These are phyloP conservation scores for Tapera naevia DNA, from an alignment of 2,797 vertebrate genomes.

Conservation along the genomic window DNA sequence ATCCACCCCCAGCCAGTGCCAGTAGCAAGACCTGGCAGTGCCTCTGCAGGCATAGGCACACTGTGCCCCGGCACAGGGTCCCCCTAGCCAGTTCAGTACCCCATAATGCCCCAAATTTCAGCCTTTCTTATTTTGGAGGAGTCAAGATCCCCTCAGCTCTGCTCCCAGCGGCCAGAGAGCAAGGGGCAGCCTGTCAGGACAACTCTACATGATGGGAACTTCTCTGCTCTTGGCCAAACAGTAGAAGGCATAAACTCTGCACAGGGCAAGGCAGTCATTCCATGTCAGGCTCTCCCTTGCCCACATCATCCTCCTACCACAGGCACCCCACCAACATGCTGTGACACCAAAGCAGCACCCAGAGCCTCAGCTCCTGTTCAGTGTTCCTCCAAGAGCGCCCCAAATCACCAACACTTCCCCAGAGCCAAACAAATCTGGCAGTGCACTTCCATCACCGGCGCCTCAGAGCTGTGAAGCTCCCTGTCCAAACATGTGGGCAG, in stretches of 20 bases:
- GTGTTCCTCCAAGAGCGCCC: not conserved
- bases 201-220: not conserved
- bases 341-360: not conserved
- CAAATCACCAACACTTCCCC: not conserved
- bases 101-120: not conserved
- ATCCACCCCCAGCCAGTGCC: not conserved
- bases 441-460: not conserved
- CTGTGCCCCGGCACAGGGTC: not conserved
- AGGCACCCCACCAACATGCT: not conserved
- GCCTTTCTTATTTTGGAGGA: not conserved
- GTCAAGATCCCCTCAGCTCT: not conserved
- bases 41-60: not conserved
- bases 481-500: accelerated
- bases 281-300: not conserved
- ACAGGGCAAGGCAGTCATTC: not conserved
- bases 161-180: not conserved
- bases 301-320: accelerated
- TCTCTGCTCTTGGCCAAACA: not conserved
- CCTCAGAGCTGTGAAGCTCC: not conserved
- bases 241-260: not conserved
- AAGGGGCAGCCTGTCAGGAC: not conserved
- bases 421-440: not conserved
- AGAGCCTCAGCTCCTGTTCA: not conserved
- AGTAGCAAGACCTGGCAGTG: too few relatives aligned
- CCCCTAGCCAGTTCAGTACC: accelerated